A percentile compares a stretch with the other conserved stretches of the same genome.
Evolutionary conservation across 1,140 invertebrate species (phyloP).

Genomic region (Meloidogyne hapla): DNA sequence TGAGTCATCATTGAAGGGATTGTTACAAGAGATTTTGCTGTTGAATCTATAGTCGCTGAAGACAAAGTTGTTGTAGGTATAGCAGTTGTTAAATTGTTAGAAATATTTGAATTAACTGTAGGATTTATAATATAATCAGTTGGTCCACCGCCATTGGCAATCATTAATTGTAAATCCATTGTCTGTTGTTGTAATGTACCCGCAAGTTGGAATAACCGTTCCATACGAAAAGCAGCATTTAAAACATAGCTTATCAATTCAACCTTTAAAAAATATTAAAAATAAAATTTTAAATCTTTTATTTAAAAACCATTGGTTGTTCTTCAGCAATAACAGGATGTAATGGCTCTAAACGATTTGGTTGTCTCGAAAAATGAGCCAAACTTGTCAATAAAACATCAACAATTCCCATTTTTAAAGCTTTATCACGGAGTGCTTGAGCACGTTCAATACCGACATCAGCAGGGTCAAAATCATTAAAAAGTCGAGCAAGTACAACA

Average conservation of each 20-base stretch:
- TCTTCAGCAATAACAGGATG: background rate
- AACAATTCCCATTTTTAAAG: constrained; percentile 43
- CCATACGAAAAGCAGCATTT: constrained; percentile 16
- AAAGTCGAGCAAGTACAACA: constrained; percentile 32
- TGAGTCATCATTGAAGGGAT: background rate
- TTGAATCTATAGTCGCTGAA: background rate
- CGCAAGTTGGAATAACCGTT: background rate
- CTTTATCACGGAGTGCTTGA: constrained; percentile 28
- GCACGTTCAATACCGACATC: constrained; percentile 19
- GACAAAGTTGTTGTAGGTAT: background rate
- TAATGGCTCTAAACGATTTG: background rate
- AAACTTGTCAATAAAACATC: constrained; percentile 43
- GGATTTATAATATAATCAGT: background rate
- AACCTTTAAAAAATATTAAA: background rate
- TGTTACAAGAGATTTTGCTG: background rate
- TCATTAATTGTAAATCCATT: constrained; percentile 18
- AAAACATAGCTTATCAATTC: background rate
- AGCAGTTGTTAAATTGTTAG: background rate
- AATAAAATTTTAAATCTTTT: background rate
- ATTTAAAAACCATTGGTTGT: constrained; percentile 1
- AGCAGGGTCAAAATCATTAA: constrained; percentile 6
- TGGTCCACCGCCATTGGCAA: background rate
- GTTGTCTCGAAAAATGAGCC: constrained; percentile 37
- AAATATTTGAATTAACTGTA: background rate
- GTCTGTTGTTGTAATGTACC: constrained; percentile 10